These are phyloP conservation scores for Onychomys arenicola DNA, from an alignment of 2,797 vertebrate species.

Conservation along the genomic window DNA sequence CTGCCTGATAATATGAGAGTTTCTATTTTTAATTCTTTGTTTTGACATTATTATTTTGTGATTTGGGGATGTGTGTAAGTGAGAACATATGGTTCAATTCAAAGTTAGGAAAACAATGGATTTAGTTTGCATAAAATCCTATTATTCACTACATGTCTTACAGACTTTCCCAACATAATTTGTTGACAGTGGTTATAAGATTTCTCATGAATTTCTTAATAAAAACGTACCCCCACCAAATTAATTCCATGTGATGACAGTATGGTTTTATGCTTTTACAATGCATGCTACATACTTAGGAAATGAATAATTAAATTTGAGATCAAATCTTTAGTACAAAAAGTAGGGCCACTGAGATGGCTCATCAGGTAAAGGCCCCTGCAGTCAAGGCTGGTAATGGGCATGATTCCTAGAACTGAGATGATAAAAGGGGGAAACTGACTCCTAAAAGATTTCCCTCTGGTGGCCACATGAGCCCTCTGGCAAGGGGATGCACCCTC, in stretches of 20 bases:
- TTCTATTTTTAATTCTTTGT: not conserved
- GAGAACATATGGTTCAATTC: not conserved
- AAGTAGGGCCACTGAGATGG: not conserved
- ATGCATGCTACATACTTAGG: not conserved
- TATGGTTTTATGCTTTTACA: not conserved
- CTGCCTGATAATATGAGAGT: not conserved
- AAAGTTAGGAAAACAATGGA: not conserved
- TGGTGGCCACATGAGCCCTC: not conserved
- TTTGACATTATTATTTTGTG: not conserved
- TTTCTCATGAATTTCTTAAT: constrained; percentile 41
- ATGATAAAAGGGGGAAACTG: not conserved
- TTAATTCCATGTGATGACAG: not conserved
- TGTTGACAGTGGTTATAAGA: not conserved
- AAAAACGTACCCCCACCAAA: not conserved
- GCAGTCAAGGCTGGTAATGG: not conserved
- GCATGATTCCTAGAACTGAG: not conserved
- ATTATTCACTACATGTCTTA: not conserved
- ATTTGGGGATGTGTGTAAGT: not conserved
- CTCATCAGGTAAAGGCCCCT: not conserved
- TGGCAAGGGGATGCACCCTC: not conserved
- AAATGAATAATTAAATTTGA: not conserved
- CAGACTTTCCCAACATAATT: not conserved
- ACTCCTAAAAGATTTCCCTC: not conserved
- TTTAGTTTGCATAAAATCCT: not conserved
- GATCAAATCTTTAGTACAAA: not conserved